phyloP scores from a whole-genome alignment of 2,113 vertebrate genomes.

The Myotis brandtii region DNA sequence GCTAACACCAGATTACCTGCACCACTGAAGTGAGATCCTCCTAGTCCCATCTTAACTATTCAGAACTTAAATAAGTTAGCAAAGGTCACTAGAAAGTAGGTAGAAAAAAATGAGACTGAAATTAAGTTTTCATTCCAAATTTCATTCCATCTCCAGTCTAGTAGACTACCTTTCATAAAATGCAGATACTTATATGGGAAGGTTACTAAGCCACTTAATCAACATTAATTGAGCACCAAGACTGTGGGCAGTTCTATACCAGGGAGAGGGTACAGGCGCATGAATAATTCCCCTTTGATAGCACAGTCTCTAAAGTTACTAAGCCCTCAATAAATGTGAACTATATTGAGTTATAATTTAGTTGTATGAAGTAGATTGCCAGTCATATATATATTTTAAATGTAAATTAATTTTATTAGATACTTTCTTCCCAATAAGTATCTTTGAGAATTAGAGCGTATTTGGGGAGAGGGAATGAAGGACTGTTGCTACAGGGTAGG shows the following conservation, averaged over 20 bases:
- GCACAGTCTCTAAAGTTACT: neutral
- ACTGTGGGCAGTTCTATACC: neutral
- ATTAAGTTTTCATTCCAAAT: neutral
- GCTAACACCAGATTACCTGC: neutral
- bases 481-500: neutral
- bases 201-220: neutral
- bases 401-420: neutral
- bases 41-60: neutral
- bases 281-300: neutral
- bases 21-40: neutral
- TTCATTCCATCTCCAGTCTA: neutral
- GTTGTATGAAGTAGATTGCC: neutral
- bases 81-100: neutral
- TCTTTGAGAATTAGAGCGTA: neutral
- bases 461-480: neutral
- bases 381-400: constrained; percentile 11
- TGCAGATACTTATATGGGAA: neutral
- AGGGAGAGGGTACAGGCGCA: neutral
- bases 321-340: neutral
- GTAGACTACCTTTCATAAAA: neutral
- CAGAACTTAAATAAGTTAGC: neutral
- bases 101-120: constrained; percentile 20
- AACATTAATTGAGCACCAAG: neutral
- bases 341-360: neutral
- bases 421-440: neutral